Conservation (phyloP, 2,797 vertebrate species). For the Oreochromis mossambicus region DNA sequence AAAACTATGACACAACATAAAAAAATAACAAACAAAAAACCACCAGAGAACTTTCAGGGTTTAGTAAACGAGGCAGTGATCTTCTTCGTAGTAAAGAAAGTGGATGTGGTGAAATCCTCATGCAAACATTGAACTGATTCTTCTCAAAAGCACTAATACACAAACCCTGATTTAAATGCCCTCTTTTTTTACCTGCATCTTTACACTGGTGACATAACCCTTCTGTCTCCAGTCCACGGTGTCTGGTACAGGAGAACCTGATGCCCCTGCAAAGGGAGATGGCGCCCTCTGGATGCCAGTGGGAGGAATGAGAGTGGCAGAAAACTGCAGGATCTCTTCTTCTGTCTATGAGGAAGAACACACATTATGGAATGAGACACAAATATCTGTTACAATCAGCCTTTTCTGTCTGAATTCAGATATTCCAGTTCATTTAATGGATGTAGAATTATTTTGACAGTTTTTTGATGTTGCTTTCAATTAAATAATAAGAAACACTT, state of each 20-base stretch:
- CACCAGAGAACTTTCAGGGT: too few species aligned
- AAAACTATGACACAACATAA: too few species aligned
- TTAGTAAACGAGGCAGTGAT: too few species aligned
- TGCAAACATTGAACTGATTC: too few species aligned
- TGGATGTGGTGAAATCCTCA: too few species aligned
- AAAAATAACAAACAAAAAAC: too few species aligned
- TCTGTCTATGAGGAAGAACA: constrained; percentile 60
- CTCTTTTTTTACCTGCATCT: constrained; percentile 78
- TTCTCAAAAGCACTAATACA: neutral
- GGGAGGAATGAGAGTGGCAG: constrained; percentile 62
- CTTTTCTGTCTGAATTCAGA: neutral
- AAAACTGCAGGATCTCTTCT: constrained; percentile 70
- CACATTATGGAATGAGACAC: neutral
- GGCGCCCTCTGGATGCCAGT: constrained; percentile 31
- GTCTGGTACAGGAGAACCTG: constrained; percentile 49
- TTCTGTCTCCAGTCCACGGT: constrained; percentile 82
- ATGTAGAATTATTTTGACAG: neutral
- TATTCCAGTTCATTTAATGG: neutral
- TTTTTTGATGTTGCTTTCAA: neutral
- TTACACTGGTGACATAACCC: constrained; percentile 82
- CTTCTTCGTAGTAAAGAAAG: too few species aligned
- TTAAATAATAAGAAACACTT: neutral
- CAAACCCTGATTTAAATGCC: fast-evolving
- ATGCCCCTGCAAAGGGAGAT: neutral
- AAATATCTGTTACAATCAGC: neutral